These are phyloP conservation scores for Cyanistes caeruleus DNA, from an alignment of 2,113 vertebrate species.

Conservation along the genomic window DNA sequence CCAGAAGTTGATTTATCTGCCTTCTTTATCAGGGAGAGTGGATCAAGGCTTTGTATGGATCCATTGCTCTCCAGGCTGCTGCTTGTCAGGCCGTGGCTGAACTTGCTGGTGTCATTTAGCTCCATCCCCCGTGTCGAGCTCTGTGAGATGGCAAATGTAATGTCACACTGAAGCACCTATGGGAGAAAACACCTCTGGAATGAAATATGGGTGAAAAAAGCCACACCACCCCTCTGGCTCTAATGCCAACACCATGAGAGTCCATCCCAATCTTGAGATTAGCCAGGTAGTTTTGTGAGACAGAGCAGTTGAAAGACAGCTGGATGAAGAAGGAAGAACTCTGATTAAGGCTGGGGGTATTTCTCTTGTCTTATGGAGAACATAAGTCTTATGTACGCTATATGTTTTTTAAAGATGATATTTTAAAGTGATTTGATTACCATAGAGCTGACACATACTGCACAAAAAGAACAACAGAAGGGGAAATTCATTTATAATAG, in stretches of 20 bases:
- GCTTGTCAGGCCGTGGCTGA: background rate
- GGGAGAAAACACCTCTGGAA: background rate
- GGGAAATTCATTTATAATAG: conserved; percentile 65
- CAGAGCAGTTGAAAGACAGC: background rate
- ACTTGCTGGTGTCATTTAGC: background rate
- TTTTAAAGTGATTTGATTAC: conserved; percentile 56
- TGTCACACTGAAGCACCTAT: background rate
- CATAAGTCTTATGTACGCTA: background rate
- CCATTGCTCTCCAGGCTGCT: background rate
- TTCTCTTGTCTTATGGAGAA: background rate
- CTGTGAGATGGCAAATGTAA: background rate
- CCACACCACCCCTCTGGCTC: background rate
- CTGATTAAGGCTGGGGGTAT: background rate
- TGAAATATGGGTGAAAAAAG: background rate
- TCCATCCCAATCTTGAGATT: background rate
- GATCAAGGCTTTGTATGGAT: rapidly evolving
- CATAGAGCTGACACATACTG: conserved; percentile 37
- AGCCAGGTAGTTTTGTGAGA: background rate
- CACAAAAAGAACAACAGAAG: conserved; percentile 38
- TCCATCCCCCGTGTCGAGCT: background rate
- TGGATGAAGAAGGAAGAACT: background rate
- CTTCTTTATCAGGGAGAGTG: rapidly evolving
- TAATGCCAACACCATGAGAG: background rate
- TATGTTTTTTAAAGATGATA: conserved; percentile 26
- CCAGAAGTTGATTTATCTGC: background rate